Base-by-base conservation (phyloP, 2,113 vertebrate species). In the Alligator sinensis region DNA sequence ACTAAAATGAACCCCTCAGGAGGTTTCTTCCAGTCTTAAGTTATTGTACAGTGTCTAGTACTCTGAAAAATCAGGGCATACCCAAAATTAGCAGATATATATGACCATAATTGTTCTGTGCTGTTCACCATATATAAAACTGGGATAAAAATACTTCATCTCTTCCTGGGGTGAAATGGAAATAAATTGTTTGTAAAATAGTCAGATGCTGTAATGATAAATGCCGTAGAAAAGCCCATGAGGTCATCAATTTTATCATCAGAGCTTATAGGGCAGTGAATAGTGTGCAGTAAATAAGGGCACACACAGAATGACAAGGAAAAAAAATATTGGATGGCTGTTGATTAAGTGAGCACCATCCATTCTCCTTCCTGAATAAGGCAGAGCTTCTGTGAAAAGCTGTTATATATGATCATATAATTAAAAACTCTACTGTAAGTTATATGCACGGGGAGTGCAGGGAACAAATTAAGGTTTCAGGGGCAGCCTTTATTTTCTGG, bases 171-270 rank as follows among this genome's bases (percentile, higher is more conserved):
- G 61, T 61, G 28, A 60, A 55, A 54, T 30, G n/a, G 77, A 62
- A 80, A 70, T 61, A 91, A 92, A 89, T 80, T 38, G 54, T 27
- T 88, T 86, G 83, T n/a, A 79, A 68, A 75, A 82, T 54, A 68
- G 30, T 91, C 30, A 74, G 30, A 34, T 88, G 30, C 22, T 1
- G 0, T 58, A 64, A 28, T 57, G 60, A 18, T 63, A 66, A 75
- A 12, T 68, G 27, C 74, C 27, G 30, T 21, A 80, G 60, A 84
- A 86, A 83, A 27, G 80, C 76, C 86, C 30, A 21, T 11, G 6
- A 19, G 5, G 68, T 87, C 72, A 83, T n/a, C 54, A 84, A 27
- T 82, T 93, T 21, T 87, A 4, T 58, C 54, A 66, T 91, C 74
- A 81, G 17, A 47, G 47, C 47, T 47, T 47, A 28, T 72, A 66